A percentile compares a stretch with the other conserved stretches of the same genome.
Evolutionary conservation across 2,888 invertebrate genomes (phyloP).

Genomic region (Nineta flava): DNA sequence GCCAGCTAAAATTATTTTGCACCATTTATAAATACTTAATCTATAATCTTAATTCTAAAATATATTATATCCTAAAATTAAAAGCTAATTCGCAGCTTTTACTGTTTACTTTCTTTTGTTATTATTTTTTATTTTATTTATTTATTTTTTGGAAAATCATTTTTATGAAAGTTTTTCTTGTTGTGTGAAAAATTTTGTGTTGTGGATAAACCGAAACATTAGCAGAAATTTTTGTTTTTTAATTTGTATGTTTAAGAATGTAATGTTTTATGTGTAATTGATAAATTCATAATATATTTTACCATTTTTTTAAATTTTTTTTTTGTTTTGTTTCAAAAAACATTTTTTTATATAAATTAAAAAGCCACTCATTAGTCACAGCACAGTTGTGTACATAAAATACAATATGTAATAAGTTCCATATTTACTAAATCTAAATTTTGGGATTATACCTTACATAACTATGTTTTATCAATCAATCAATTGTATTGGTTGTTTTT

Average conservation of each 20-base stretch:
- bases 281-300: background rate
- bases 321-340: slow-evolving; percentile 11
- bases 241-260: too few species aligned
- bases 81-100: slow-evolving; percentile 8
- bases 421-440: background rate
- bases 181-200: too few species aligned
- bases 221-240: too few species aligned
- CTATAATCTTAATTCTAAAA: background rate
- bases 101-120: background rate
- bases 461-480: too few species aligned
- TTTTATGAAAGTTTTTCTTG: too few species aligned
- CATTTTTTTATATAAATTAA: slow-evolving; percentile 30
- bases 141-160: background rate
- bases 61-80: slow-evolving; percentile 2
- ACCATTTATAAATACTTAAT: slow-evolving; percentile 4
- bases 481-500: too few species aligned
- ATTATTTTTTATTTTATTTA: background rate
- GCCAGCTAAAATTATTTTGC: slow-evolving; percentile 5
- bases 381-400: slow-evolving; percentile 36
- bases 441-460: background rate
- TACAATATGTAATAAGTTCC: slow-evolving; percentile 21
- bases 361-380: slow-evolving; percentile 40
- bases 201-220: too few species aligned
- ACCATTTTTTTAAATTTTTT: background rate
- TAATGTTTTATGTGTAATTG: background rate